Base-by-base conservation (phyloP, 2,113 vertebrate species). In the Aegotheles bennettii region DNA sequence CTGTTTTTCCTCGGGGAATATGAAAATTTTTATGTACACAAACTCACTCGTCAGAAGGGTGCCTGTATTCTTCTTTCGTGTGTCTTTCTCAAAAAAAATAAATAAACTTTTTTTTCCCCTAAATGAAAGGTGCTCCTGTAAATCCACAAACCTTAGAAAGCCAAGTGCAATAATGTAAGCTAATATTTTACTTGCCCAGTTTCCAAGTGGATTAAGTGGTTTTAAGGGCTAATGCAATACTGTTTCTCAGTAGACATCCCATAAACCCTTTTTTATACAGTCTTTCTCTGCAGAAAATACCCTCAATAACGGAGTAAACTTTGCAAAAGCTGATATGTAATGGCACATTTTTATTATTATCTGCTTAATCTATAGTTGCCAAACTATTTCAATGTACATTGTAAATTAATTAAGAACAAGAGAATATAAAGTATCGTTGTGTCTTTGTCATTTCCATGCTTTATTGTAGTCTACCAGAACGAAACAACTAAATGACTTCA, bases 61-160 rank as follows among this genome's bases (percentile, higher is more conserved):
- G 47, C 50, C 33, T 56, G 11, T 71, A 53, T 73, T 57, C 4
- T 80, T 69, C 75, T 59, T 3, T 50, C 10, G 54, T 79, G 6
- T 38, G 16, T 57, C 53, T 76, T 85, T 73, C 13, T 69, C 57
- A 2, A 16, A 68, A 53, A 53, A 42, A 70, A 73, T 68, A 23
- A 73, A 50, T 1, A 64, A 53, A 24, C 4, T 1, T 29, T 5
- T 31, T 70, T 7, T 31, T 24, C 5, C 0, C 3, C 11, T 69
- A 57, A 40, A 26, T 42, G 12, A 45, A 75, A 69, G 8, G 5
- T 73, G 4, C 5, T 79, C 4, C 21, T 81, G 16, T 57, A 76
- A 89, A 68, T 92, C 23, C 3, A 47, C 42, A 80, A 43, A 36
- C 5, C 25, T 4, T 67, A 67, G 35, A 73, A 83, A 77, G 19